Evolutionary conservation across 2,888 invertebrate genomes (phyloP).

Genomic region (Lapara coniferarum): DNA sequence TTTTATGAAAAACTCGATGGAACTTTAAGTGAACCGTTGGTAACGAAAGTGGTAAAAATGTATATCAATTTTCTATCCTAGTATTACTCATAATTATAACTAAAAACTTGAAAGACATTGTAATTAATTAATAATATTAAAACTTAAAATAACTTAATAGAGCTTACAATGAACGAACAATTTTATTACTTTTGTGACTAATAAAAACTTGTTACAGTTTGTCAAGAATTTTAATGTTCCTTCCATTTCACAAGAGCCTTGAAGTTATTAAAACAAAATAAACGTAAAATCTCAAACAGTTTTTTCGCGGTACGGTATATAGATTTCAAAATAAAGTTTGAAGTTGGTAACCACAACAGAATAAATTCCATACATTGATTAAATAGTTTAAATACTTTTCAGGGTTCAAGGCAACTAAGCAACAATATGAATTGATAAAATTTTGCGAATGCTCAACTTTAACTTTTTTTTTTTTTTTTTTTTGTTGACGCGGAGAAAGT

Average conservation of each 20-base stretch:
- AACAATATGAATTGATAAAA: too few relatives aligned
- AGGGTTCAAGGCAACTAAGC: too few relatives aligned
- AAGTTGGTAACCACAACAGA: background rate
- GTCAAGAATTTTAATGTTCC: conserved; percentile 20
- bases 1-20: background rate
- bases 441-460: too few relatives aligned
- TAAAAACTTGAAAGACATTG: background rate
- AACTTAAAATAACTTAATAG: conserved; percentile 6
- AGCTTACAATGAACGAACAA: background rate
- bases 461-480: too few relatives aligned
- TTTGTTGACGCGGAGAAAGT: too few relatives aligned
- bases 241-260: conserved; percentile 11
- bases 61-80: too few relatives aligned
- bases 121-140: background rate
- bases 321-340: conserved; percentile 5
- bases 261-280: conserved; percentile 12
- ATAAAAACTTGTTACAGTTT: conserved; percentile 2
- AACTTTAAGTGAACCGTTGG: background rate
- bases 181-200: conserved; percentile 21
- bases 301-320: background rate
- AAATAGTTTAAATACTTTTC: background rate
- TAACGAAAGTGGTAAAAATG: background rate
- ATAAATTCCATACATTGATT: conserved; percentile 10
- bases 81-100: background rate
- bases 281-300: background rate